Evolutionary conservation across 1,140 invertebrate genomes (phyloP).

Genomic region (Phenacoccus solenopsis): DNA sequence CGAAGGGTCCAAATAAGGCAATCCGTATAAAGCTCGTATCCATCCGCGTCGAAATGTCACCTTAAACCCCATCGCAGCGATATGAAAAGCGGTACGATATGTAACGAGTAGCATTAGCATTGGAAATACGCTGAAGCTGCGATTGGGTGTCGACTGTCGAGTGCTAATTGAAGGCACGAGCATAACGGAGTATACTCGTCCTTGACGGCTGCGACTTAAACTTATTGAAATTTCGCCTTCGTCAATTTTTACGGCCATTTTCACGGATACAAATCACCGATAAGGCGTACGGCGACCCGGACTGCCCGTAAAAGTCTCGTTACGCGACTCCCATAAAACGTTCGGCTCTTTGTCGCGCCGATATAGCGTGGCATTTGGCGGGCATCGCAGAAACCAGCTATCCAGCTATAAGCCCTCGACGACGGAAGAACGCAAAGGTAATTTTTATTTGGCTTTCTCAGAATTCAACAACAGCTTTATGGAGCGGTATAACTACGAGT

Average conservation of each 20-base stretch:
- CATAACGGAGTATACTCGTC: not conserved
- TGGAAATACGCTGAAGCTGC: no score
- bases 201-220: not conserved
- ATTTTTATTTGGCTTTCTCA: not conserved
- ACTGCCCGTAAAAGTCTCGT: not conserved
- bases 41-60: no score
- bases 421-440: slow-evolving; percentile 1
- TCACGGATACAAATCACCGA: not conserved
- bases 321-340: not conserved
- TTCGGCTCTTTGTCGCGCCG: not conserved
- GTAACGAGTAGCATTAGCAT: no score
- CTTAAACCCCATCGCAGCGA: no score
- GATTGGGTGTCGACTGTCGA: no score
- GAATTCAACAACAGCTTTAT: not conserved
- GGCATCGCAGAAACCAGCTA: not conserved
- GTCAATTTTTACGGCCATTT: slow-evolving; percentile 1
- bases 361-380: no score
- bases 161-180: not conserved
- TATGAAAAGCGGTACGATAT: no score
- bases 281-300: not conserved
- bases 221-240: not conserved
- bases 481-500: not conserved
- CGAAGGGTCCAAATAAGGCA: no score
- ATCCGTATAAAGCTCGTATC: no score
- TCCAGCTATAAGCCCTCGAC: not conserved